Conservation (phyloP, 1,140 invertebrate species). For the Heliconius himera region DNA sequence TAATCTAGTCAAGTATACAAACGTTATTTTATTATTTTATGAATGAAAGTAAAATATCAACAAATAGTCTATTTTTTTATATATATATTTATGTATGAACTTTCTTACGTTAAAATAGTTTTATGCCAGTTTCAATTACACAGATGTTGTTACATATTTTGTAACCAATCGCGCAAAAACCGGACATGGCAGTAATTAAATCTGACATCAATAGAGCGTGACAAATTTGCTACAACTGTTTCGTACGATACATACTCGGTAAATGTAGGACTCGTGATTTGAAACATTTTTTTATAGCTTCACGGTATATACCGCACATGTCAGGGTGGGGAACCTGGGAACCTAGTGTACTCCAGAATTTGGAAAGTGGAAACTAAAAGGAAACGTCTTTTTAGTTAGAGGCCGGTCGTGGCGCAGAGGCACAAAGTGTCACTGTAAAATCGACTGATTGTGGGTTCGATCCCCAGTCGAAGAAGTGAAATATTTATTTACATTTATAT, state of each 20-base stretch:
- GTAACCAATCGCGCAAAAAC: constrained; percentile 45
- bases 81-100: neutral
- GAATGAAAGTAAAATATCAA: neutral
- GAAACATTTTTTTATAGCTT: constrained; percentile 14
- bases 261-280: constrained; percentile 38
- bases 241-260: constrained; percentile 35
- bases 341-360: no score
- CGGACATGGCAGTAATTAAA: constrained; percentile 55
- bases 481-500: no score
- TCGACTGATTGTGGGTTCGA: no score
- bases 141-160: constrained; percentile 45
- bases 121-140: constrained; percentile 15
- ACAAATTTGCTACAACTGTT: constrained; percentile 48
- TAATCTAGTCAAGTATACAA: neutral
- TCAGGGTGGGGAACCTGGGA: no score
- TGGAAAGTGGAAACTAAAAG: no score
- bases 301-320: no score
- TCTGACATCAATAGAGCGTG: constrained; percentile 59
- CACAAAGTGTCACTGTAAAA: no score
- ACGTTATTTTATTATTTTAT: neutral
- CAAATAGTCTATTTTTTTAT: no score
- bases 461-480: no score
- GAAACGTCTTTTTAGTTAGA: no score
- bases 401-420: no score
- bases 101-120: constrained; percentile 13